Conservation (phyloP, 37 sponge, comb jelly and placozoan species). For the Tethya wilhelma region DNA sequence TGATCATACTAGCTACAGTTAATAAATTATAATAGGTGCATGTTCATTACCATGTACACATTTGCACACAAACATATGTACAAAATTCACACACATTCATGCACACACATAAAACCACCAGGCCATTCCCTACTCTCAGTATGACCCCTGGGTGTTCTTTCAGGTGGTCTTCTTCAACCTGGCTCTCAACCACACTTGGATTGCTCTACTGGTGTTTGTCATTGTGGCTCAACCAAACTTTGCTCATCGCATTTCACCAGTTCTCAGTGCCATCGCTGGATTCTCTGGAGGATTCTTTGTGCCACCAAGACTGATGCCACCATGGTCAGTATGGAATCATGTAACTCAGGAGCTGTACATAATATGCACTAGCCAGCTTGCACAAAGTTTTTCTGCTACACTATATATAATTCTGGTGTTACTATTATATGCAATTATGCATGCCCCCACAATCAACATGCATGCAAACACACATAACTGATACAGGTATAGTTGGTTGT, state of each 20-base stretch:
- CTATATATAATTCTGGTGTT: too few relatives aligned
- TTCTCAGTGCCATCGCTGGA: slow-evolving; percentile 71
- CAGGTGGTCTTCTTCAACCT: slow-evolving; percentile 50
- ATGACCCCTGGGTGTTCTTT: slow-evolving; percentile 36
- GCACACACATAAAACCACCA: neutral
- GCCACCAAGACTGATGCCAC: slow-evolving; percentile 66
- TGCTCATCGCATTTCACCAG: slow-evolving; percentile 73
- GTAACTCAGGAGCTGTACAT: too few relatives aligned
- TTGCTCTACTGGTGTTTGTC: slow-evolving; percentile 64
- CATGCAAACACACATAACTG: neutral
- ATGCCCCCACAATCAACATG: neutral
- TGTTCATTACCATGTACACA: too few relatives aligned
- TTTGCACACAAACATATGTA: too few relatives aligned
- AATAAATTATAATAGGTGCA: too few relatives aligned
- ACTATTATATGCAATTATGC: too few relatives aligned
- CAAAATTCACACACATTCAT: too few relatives aligned
- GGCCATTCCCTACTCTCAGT: slow-evolving; percentile 36
- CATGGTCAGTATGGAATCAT: slow-evolving; percentile 49
- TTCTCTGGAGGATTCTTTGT: slow-evolving; percentile 89
- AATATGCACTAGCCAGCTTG: too few relatives aligned
- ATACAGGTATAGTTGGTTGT: slow-evolving; percentile 70
- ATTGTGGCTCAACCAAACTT: slow-evolving; percentile 37
- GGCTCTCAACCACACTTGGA: slow-evolving; percentile 86
- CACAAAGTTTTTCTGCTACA: too few relatives aligned
- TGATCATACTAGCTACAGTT: too few relatives aligned